phyloP scores from a whole-genome alignment of 2,113 vertebrate species.

The Chaetura pelagica region DNA sequence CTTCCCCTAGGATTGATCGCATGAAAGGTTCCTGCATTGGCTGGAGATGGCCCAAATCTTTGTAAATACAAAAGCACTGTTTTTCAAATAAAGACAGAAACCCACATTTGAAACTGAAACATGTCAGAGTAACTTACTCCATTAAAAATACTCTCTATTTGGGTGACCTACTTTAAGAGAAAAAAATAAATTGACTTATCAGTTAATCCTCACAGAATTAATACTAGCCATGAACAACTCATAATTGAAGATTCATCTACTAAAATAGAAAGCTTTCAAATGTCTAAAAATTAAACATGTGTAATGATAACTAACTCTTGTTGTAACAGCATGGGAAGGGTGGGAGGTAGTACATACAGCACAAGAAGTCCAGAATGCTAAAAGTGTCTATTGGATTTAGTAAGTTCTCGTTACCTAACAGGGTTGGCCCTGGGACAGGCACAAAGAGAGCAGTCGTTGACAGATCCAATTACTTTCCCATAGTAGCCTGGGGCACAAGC shows the following conservation, averaged over 20 bases:
- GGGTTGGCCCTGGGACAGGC: slow-evolving; percentile 84
- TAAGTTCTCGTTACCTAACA: slow-evolving; percentile 80
- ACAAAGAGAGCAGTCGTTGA: slow-evolving; percentile 87
- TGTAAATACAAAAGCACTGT: not conserved
- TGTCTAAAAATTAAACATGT: not conserved
- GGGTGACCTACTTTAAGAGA: not conserved
- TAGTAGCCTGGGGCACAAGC: slow-evolving; percentile 87
- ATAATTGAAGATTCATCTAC: not conserved
- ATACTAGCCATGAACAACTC: not conserved
- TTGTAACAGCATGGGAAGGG: accelerated
- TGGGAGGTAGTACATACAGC: not conserved
- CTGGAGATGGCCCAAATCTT: not conserved
- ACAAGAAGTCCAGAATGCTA: not conserved
- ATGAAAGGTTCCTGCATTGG: not conserved
- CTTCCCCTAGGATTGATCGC: not conserved
- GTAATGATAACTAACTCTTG: accelerated
- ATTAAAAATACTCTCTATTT: not conserved
- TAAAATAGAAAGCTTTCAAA: not conserved
- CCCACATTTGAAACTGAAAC: not conserved
- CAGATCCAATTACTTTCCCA: slow-evolving; percentile 82
- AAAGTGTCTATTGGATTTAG: not conserved
- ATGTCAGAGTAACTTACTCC: not conserved
- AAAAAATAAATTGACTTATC: not conserved
- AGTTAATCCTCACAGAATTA: not conserved
- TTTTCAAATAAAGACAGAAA: not conserved